Conservation (phyloP, 1,140 invertebrate genomes). For the Cydia strobilella region DNA sequence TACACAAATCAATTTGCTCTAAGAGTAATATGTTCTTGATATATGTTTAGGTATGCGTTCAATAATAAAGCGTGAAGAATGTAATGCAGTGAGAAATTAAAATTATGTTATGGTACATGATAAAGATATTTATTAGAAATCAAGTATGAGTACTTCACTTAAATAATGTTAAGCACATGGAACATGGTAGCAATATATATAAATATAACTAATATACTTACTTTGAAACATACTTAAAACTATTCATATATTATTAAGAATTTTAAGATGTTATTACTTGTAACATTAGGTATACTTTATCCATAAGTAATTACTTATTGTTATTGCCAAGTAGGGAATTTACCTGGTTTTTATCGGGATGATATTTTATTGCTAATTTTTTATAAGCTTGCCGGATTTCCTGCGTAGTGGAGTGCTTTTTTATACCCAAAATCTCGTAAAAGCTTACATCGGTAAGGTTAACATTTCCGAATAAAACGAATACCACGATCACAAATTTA, state of each 20-base stretch:
- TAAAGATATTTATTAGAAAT: no score
- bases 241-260: no score
- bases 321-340: constrained; percentile 40
- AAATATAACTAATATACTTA: no score
- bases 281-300: no score
- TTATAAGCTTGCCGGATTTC: constrained; percentile 92
- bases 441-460: constrained; percentile 58
- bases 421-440: constrained; percentile 87
- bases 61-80: background rate
- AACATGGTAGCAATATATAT: no score
- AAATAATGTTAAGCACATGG: no score
- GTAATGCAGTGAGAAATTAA: background rate
- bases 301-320: background rate
- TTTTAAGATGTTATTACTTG: no score
- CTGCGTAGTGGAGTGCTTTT: constrained; percentile 85
- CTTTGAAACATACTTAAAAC: no score
- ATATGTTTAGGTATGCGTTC: background rate
- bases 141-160: no score
- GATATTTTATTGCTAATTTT: constrained; percentile 87
- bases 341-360: constrained; percentile 93
- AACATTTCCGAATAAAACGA: constrained; percentile 48
- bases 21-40: no score
- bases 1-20: no score
- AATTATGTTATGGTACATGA: background rate
- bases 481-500: constrained; percentile 50